Percentiles rank a stretch among this genome's conserved stretches.
These are phyloP conservation scores for Haemorhous mexicanus DNA, from an alignment of 2,113 vertebrate species.

Conservation along the genomic window DNA sequence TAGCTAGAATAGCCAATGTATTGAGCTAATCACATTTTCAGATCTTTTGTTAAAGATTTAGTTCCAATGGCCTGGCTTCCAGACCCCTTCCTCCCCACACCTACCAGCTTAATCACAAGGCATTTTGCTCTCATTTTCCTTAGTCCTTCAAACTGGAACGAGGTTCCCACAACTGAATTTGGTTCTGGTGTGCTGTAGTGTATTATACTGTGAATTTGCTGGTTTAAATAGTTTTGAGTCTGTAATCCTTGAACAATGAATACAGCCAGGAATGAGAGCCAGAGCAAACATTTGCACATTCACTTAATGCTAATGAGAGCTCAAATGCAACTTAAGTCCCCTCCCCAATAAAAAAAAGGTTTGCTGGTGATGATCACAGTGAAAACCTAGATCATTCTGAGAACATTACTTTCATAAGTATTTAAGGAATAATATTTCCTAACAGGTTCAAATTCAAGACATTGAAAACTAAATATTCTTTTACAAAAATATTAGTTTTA, in stretches of 20 bases:
- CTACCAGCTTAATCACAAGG: background rate
- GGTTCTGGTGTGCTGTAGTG: slow-evolving; percentile 10
- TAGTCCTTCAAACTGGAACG: slow-evolving; percentile 4
- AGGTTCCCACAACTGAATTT: background rate
- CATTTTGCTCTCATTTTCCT: background rate
- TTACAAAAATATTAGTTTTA: slow-evolving; percentile 66
- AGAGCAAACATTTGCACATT: slow-evolving; percentile 39
- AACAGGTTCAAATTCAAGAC: slow-evolving; percentile 66
- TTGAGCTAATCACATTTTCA: background rate
- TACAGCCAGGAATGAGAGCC: background rate
- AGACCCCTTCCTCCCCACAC: background rate
- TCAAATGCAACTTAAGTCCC: slow-evolving; percentile 53
- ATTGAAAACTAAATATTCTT: slow-evolving; percentile 63
- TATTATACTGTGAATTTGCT: background rate
- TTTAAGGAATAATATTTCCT: slow-evolving; percentile 65
- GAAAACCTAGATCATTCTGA: slow-evolving; percentile 73
- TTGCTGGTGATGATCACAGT: slow-evolving; percentile 83
- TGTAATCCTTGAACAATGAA: slow-evolving; percentile 9
- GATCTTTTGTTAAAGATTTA: background rate
- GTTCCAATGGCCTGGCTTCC: background rate
- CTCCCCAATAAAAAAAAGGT: slow-evolving; percentile 42
- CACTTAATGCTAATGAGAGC: slow-evolving; percentile 57
- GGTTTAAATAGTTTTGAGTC: background rate
- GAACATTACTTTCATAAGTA: slow-evolving; percentile 65
- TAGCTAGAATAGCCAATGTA: background rate